A percentile compares a stretch with the other conserved stretches of the same genome.
Evolutionary conservation across 1,140 invertebrate species (phyloP).

Genomic region (Olivierus martensii): DNA sequence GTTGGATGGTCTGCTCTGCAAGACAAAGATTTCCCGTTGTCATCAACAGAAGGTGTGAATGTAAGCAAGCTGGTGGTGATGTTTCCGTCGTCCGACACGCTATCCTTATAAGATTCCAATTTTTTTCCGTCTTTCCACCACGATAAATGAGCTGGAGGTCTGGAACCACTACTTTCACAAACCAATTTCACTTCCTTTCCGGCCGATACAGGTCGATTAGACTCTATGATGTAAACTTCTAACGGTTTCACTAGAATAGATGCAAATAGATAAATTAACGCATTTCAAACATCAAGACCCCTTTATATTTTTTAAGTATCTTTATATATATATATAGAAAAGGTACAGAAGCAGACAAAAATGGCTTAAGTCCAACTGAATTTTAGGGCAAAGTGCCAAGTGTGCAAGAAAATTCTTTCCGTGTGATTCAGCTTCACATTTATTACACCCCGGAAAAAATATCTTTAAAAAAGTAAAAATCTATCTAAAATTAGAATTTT

Average conservation of each 20-base stretch:
- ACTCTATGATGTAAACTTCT: constrained; percentile 58
- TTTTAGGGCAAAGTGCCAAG: too few relatives aligned
- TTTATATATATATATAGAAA: too few relatives aligned
- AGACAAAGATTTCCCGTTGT: constrained; percentile 61
- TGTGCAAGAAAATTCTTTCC: too few relatives aligned
- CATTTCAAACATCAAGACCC: too few relatives aligned
- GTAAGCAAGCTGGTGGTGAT: constrained; percentile 69
- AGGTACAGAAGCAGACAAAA: too few relatives aligned
- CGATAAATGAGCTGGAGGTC: constrained; percentile 18
- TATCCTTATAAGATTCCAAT: constrained; percentile 24
- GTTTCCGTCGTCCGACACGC: constrained; percentile 32
- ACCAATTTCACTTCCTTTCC: constrained; percentile 12
- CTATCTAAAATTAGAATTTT: too few relatives aligned
- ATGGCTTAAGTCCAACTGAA: too few relatives aligned
- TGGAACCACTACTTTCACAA: constrained; percentile 19
- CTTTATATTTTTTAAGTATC: too few relatives aligned
- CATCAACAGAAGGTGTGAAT: constrained; percentile 54
- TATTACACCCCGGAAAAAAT: too few relatives aligned
- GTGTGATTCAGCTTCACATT: too few relatives aligned
- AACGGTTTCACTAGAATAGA: constrained; percentile 61
- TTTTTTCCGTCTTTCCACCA: constrained; percentile 19
- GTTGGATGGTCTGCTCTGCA: constrained; percentile 69
- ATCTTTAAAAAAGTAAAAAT: too few relatives aligned
- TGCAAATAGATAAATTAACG: neutral
- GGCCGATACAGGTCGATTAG: constrained; percentile 35